Conservation (phyloP, 2,113 vertebrate genomes). For the Reinhardtius hippoglossoides region DNA sequence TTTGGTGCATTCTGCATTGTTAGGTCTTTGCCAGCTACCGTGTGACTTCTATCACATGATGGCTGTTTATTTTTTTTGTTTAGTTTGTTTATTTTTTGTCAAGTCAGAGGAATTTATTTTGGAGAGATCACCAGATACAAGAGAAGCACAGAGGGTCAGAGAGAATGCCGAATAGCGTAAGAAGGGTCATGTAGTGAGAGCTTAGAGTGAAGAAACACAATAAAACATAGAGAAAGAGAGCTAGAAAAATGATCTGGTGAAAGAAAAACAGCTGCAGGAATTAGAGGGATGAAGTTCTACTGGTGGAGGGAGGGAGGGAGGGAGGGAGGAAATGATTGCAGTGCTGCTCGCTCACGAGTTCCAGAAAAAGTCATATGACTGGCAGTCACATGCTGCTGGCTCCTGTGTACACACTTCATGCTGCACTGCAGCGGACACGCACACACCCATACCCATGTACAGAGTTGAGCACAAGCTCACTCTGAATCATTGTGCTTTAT, state of each 20-base stretch:
- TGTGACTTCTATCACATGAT: constrained; percentile 86
- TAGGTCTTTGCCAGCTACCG: constrained; percentile 60
- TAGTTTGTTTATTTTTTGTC: constrained; percentile 21
- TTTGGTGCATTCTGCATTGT: constrained; percentile 50
- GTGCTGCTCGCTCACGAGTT: constrained; percentile 87
- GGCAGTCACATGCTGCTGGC: constrained; percentile 85
- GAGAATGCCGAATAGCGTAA: constrained; percentile 32
- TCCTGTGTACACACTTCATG: constrained; percentile 83
- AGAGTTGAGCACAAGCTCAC: constrained; percentile 18
- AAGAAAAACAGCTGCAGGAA: constrained; percentile 28
- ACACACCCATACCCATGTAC: constrained; percentile 31
- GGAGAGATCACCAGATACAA: constrained; percentile 29
- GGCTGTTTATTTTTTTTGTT: constrained; percentile 42
- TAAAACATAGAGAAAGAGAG: neutral
- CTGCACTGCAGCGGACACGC: constrained; percentile 63
- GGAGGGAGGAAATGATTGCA: constrained; percentile 79
- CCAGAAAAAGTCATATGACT: constrained; percentile 88
- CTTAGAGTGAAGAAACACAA: constrained; percentile 25
- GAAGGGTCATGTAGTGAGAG: constrained; percentile 13
- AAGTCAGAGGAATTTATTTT: constrained; percentile 80
- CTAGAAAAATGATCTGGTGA: neutral
- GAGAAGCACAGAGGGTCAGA: neutral
- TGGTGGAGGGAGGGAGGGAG: neutral
- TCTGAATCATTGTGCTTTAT: neutral
- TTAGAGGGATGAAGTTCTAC: constrained; percentile 33